Base-by-base conservation (phyloP, 2,797 vertebrate species). In the Spinus olivaceus region DNA sequence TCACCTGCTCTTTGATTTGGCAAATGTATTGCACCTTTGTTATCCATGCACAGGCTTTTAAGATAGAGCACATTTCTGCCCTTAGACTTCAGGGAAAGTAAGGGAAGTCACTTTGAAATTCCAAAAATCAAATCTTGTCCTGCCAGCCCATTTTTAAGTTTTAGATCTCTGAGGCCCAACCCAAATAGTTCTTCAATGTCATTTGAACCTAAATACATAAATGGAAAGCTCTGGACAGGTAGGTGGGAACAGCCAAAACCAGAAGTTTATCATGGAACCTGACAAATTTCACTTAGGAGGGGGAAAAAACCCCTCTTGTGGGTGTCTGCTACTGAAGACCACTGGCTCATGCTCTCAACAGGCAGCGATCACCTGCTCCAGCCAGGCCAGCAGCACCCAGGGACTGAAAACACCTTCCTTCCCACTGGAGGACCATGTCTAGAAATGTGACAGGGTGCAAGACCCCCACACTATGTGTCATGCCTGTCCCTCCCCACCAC, bases 391-490 rank as follows among this genome's bases (percentile, higher is more conserved):
- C n/a, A 73, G 44, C 30, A 71, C 5, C 1, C 1, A 1, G 37
- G 14, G 23, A 49, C 37, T 18, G 21, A 17, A 86, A 71, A 88
- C 3, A 19, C 35, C 70, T 42, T 84, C 28, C 53, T 71, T 86
- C 81, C 16, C 2, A 1, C 18, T 59, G n/a, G 5, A 86, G 15
- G 24, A 57, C 1, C 14, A n/a, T 1, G 0, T 3, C 20, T 42
- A 46, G 13, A 86, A 32, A 85, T 0, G 0, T 1, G 22, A 63
- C 13, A 76, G 22, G 18, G 15, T 9, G 3, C 5, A 3, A 33
- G 19, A 71, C 7, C 6, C 8, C 18, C 3, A 1, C 1, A 8
- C 4, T 37, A 23, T 0, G 0, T 2, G 4, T 27, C 0, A 0
- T 22, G 20, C 24, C 59, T 9, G 0, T 25, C 17, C 53, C 37